Evolutionary conservation across 2,797 vertebrate genomes (phyloP), one percentile per base, ranked within the genome.

Genomic region (Crenuchus spilurus): DNA sequence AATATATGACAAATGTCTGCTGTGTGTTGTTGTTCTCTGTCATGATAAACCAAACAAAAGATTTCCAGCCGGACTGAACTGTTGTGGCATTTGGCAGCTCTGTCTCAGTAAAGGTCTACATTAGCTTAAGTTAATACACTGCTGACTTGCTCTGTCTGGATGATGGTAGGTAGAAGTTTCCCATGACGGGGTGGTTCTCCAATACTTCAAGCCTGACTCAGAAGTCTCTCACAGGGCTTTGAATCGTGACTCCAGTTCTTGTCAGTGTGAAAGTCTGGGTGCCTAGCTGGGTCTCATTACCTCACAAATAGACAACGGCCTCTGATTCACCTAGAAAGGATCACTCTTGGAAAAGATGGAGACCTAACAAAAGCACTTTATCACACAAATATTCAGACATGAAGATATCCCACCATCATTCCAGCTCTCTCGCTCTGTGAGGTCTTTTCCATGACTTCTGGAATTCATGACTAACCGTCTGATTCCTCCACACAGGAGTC

Each of bases 401-500:
- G 74, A 76, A 79, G 37, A 70, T 26, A 11, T 35, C 64, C 37
- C 64, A 46, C 64, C 71, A 62, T 65, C 60, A 49, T 73, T 72
- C 60, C 72, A 65, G 51, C 73, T 73, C 72, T 63, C 49, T 74
- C 68, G 58, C 48, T 70, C 75, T 79, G 74, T 77, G 74, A 79
- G 67, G 71, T 79, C 78, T 48, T 61, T 60, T 68, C 51, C 54
- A 72, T 6, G 69, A 66, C 61, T 72, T 72, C 24, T 72, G 16
- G 60, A 55, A 42, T 77, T 63, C 41, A 70, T 82, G 81, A 82
- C 78, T 82, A 82, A 82, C 35, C 2, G 69, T 80, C 77, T 80
- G 70, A 76, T 76, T 77, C 67, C 52, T 78, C 24, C 49, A 48
- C 65, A 68, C 58, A 44, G 67, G 22, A 73, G 75, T 72, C 80